Evolutionary conservation across 2,888 invertebrate genomes (phyloP), one percentile per base, ranked within the genome.

Genomic region (Dysmachus trigonus): DNA sequence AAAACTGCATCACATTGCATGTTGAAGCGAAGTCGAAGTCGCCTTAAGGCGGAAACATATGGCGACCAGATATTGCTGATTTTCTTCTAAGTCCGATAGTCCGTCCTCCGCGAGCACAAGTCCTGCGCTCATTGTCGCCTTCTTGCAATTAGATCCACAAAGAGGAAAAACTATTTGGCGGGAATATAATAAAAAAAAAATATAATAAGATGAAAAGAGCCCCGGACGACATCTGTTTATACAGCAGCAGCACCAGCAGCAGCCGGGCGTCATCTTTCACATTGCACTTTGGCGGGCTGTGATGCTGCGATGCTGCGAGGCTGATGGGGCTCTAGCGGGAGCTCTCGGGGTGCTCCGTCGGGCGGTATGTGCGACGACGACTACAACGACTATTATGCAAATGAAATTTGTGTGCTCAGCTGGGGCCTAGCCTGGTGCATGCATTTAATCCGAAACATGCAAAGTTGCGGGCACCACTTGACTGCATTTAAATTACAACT

Each of bases 401-500:
- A 81, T 81, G 53, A 81, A 53, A 81, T 81, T 81, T 81, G 53
- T 81, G 53, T 81, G 47, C 47, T 81, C 53, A 81, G 81, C 53
- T 33, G 81, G 73, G 81, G 15, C 62, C 62, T 30, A 62, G 53
- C 35, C 41, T 47, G 79, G 47, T 30, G 81, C 62, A 81, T 81
- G 81, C 81, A 81, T 62, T 81, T 81, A 81, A 53, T 81, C 81
- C 81, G 81, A 81, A 51, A 81, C 81, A 81, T 62, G 62, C 81
- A 53, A 77, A 53, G 13, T 81, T 81, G 81, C 81, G 53, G 53
- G 33, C 35, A 81, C 53, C 81, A 81, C 81, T 81, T 81, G 81
- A 81, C 81, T 81, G 81, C 53, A 81, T 81, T 81, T 81, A 53
- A 81, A 81, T 81, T 81, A 53, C 81, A 81, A 53, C 81, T 81